These are phyloP conservation scores for Stenchaetothrips biformis DNA, from an alignment of 2,888 invertebrate genomes.

Conservation along the genomic window DNA sequence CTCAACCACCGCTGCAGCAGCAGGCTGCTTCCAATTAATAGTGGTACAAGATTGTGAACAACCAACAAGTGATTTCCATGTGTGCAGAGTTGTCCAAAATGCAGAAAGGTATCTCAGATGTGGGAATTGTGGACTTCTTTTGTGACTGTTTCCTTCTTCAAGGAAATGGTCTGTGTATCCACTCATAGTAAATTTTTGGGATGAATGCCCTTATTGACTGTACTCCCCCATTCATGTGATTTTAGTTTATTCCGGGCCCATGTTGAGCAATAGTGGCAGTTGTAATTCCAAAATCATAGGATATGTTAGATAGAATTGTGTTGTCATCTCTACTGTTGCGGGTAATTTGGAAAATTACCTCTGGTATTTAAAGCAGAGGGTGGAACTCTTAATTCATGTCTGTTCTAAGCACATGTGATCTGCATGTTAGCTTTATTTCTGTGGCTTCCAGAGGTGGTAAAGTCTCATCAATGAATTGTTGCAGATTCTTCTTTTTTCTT, in stretches of 20 bases:
- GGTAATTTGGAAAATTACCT: constrained; percentile 3
- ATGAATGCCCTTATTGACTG: constrained; percentile 7
- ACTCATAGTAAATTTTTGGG: not conserved
- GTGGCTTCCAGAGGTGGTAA: constrained; percentile 16
- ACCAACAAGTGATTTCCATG: constrained; percentile 1
- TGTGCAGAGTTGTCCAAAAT: not conserved
- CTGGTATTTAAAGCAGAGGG: not conserved
- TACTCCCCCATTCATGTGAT: constrained; percentile 15
- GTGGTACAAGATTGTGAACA: not conserved
- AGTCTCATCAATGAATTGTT: constrained; percentile 5
- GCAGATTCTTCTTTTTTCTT: not conserved
- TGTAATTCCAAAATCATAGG: constrained; percentile 20
- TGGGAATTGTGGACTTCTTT: not conserved
- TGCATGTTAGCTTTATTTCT: constrained; percentile 20
- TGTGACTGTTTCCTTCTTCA: not conserved
- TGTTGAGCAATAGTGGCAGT: constrained; percentile 8
- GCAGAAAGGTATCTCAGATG: not conserved
- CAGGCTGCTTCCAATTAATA: not conserved
- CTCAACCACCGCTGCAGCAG: not conserved
- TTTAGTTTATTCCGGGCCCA: constrained; percentile 19
- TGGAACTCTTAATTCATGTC: constrained; percentile 9
- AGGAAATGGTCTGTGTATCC: constrained; percentile 3
- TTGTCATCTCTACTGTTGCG: not conserved
- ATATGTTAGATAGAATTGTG: constrained; percentile 6
- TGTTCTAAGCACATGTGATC: constrained; percentile 20